These are phyloP conservation scores for Atta colombica DNA, from an alignment of 1,140 invertebrate species.

Conservation along the genomic window DNA sequence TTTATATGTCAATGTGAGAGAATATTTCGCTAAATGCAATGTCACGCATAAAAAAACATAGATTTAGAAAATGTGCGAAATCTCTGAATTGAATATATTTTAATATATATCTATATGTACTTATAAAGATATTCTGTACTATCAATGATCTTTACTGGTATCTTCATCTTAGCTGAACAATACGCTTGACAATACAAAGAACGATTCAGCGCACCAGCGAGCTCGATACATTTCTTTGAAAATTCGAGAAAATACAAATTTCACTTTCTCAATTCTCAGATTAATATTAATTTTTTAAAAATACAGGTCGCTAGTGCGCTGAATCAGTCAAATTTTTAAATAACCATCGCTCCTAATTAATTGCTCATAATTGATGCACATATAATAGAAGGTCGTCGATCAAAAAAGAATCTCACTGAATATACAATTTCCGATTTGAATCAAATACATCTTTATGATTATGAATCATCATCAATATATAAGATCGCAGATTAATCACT, in stretches of 20 bases:
- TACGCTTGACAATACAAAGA: neutral
- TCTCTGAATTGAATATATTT: neutral
- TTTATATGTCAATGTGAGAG: slow-evolving; percentile 6
- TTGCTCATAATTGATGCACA: neutral
- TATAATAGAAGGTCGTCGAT: neutral
- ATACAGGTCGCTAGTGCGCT: neutral
- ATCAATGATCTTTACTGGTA: neutral
- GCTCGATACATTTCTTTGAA: neutral
- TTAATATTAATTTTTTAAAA: neutral
- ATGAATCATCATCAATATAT: slow-evolving; percentile 33
- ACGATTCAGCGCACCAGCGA: neutral
- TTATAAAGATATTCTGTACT: neutral
- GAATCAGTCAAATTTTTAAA: slow-evolving; percentile 1
- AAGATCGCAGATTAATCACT: slow-evolving; percentile 8
- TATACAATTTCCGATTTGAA: neutral
- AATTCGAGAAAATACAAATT: neutral
- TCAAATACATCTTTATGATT: slow-evolving; percentile 12
- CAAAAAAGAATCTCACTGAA: slow-evolving; percentile 9
- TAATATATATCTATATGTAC: neutral
- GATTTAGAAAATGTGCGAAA: neutral
- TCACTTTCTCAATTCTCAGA: neutral
- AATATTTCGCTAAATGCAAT: slow-evolving; percentile 32
- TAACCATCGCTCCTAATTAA: neutral
- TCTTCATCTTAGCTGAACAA: neutral
- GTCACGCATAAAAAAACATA: neutral